Evolutionary conservation across 2,888 invertebrate genomes (phyloP).

Genomic region (Tolmerus cingulatus): DNA sequence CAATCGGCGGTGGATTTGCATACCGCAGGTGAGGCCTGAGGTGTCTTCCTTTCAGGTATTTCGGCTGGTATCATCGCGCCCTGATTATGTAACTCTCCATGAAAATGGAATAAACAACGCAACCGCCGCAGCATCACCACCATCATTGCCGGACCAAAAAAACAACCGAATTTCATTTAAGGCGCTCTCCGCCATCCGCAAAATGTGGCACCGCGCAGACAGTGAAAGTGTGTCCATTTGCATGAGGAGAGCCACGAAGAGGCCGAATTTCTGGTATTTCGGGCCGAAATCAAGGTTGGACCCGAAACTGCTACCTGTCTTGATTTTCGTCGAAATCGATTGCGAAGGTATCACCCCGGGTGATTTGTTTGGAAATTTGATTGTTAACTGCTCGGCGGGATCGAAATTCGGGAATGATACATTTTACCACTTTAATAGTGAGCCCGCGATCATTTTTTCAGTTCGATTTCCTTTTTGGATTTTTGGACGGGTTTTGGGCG

Average conservation of each 20-base stretch:
- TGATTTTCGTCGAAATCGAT: constrained; percentile 27
- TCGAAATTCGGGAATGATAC: background rate
- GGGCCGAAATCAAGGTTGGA: constrained; percentile 21
- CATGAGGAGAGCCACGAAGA: background rate
- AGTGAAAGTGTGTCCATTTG: constrained; percentile 28
- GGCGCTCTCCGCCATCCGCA: constrained; percentile 8
- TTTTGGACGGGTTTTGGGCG: background rate
- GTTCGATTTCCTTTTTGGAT: background rate
- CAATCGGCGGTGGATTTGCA: background rate
- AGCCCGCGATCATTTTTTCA: background rate
- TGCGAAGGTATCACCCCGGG: constrained; percentile 16
- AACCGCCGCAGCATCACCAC: background rate
- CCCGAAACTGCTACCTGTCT: constrained; percentile 27
- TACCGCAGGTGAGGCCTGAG: background rate
- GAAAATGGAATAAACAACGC: constrained; percentile 1
- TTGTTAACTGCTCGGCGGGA: background rate
- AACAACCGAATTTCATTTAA: constrained; percentile 17
- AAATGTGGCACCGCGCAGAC: constrained; percentile 17
- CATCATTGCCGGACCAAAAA: background rate
- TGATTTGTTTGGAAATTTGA: constrained; percentile 12
- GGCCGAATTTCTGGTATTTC: constrained; percentile 22
- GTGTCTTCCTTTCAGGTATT: background rate
- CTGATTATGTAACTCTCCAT: background rate
- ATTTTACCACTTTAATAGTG: background rate
- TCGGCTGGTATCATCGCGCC: background rate